Base-by-base conservation (phyloP, 2,113 vertebrate genomes). In the Micronisus gabar region DNA sequence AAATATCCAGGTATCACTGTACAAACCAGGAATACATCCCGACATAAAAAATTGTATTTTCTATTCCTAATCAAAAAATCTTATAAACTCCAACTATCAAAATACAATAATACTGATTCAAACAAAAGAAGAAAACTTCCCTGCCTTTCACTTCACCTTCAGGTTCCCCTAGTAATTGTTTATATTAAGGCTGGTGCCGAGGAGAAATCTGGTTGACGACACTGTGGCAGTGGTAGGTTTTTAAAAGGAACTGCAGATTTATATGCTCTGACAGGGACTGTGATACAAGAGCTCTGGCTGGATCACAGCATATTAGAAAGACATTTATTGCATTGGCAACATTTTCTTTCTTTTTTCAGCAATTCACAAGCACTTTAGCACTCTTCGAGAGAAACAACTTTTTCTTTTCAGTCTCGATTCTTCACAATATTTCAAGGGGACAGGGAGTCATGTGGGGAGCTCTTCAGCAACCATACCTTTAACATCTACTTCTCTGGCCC, bases 281-380 rank as follows among this genome's bases (percentile, higher is more conserved):
- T 96, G 90, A 88, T 93, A 88, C 94, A 97, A 97, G 74, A 93
- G 34, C 30, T 80, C 58, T 93, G 88, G 45, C 80, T 2, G 6
- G 55, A 38, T 81, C 20, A 0, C 88, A 88, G 41, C 41, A 23
- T 67, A 50, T 55, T 94, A 94, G 75, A 80, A 80, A 86, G 90
- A 84, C 73, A 87, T 89, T 91, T 96, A 95, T 97, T 91, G 65
- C 5, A 6, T 50, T 97, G 95, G 96, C 73, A 95, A 62, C n/a
- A 15, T 74, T 81, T 74, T 89, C 50, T 36, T 18, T 88, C 20
- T 72, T 79, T 80, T 91, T 86, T 78, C 95, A 76, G 89, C 86
- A 95, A 71, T 71, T 84, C 26, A 16, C 19, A 16, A 41, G 47
- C 61, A 40, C 59, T 41, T 21, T 16, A 85, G 73, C 86, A 65